These are phyloP conservation scores for Atta cephalotes DNA, from an alignment of 1,140 invertebrate species.

Conservation along the genomic window DNA sequence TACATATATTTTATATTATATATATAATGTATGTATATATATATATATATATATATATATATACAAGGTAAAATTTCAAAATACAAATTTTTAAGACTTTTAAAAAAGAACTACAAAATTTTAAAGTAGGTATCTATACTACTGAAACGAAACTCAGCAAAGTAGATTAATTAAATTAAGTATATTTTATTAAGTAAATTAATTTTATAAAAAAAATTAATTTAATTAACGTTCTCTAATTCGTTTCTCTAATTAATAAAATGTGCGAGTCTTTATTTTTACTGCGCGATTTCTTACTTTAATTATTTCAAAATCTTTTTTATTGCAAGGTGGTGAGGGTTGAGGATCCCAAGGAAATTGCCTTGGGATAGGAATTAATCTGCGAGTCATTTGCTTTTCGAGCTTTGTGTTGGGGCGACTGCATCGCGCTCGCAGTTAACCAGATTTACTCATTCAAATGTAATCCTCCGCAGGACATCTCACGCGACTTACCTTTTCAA, in stretches of 20 bases:
- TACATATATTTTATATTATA: too few relatives aligned
- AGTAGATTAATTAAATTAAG: not conserved
- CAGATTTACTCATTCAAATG: slow-evolving; percentile 38
- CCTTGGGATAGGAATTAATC: slow-evolving; percentile 6
- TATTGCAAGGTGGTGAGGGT: not conserved
- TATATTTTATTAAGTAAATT: too few relatives aligned
- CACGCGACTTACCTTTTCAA: slow-evolving; percentile 29
- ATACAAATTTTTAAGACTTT: not conserved
- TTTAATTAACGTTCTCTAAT: not conserved
- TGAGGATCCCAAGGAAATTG: not conserved
- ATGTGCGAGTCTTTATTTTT: too few relatives aligned
- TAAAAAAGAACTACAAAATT: not conserved
- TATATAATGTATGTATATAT: too few relatives aligned
- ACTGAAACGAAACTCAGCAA: not conserved
- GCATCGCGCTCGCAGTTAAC: not conserved
- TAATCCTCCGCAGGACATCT: slow-evolving; percentile 32
- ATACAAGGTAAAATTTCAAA: not conserved
- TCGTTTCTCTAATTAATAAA: slow-evolving; percentile 6
- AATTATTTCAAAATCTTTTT: not conserved
- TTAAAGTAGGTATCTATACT: not conserved
- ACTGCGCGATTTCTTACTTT: not conserved
- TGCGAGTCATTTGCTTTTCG: slow-evolving; percentile 38
- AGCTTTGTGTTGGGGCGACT: slow-evolving; percentile 9
- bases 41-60: too few relatives aligned
- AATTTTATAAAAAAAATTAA: not conserved